Evolutionary conservation across 2,113 vertebrate genomes (phyloP), one percentile per base, ranked within the genome.

Genomic region (Trogon melanurus): DNA sequence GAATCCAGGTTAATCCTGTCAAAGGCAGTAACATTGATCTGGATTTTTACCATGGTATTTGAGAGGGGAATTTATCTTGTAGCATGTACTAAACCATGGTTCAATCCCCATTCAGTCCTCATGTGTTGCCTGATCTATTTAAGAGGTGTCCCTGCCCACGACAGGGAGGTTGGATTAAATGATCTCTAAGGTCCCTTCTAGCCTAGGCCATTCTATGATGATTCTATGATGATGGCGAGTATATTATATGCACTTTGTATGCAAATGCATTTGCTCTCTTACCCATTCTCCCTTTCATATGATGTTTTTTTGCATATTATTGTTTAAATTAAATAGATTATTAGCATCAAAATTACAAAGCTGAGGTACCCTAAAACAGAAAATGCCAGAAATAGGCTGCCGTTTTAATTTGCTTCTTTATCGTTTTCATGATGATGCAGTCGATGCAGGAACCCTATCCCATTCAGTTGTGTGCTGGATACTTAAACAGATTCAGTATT

Each of bases 1-100:
- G 47, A 91, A 72, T 50, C 38, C 36, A 85, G 73, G 90, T 80
- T 92, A 88, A 79, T 71, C 85, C 64, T 74, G 27, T 71, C 64
- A 73, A 86, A 92, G 56, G 45, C 75, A 96, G 74, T 72, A 88
- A 86, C 82, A 71, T 29, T 67, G 50, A 84, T 75, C 57, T 93
- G 53, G 27, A 84, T 75, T 91, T 87, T 19, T 71, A 76, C 38
- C 30, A 21, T 50, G 57, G 41, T 79, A 81, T 78, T 29, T 47
- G 48, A 76, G 32, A 36, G 36, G 19, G 83, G 53, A 91, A 81
- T 75, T 93, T 79, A 86, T 13, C 34, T 67, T 50, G 30, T 32
- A 22, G 57, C 58, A 34, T 41, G 9, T 48, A 53, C 83, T 57
- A 84, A 91, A 71, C 38, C 25, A 60, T 88, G 45, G 88, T 64